Conservation (phyloP, 2,113 vertebrate species). For the Xerus inauris region DNA sequence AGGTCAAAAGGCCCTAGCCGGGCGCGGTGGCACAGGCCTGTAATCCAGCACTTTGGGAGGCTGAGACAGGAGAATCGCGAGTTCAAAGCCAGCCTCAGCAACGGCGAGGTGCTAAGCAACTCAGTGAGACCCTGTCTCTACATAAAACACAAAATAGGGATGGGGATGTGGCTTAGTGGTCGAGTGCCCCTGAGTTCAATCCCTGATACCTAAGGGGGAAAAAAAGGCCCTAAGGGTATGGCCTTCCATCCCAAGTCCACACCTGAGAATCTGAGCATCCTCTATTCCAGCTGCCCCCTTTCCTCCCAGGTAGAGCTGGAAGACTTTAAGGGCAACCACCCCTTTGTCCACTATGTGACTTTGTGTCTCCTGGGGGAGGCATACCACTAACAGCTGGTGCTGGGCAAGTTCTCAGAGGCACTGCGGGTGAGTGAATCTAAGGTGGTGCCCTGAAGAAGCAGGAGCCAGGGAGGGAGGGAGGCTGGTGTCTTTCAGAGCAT, state of each 20-base stretch:
- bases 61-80: no score
- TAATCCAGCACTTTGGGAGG: no score
- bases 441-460: background rate
- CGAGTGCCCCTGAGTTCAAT: no score
- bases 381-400: slow-evolving; percentile 55
- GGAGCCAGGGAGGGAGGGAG: background rate
- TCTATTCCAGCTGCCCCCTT: background rate
- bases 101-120: no score
- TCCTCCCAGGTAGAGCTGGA: slow-evolving; percentile 68
- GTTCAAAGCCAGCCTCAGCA: no score
- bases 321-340: slow-evolving; percentile 46
- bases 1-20: background rate
- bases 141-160: no score
- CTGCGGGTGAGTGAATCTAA: slow-evolving; percentile 55
- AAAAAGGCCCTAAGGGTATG: background rate
- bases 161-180: no score
- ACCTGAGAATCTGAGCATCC: background rate
- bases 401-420: slow-evolving; percentile 56
- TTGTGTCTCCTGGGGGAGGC: slow-evolving; percentile 64
- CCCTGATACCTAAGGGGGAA: no score
- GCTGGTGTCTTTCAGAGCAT: background rate
- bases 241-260: slow-evolving; percentile 18
- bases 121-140: no score
- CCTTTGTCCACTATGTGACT: slow-evolving; percentile 37
- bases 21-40: no score